A percentile compares a stretch with the other conserved stretches of the same genome.
phyloP scores from a whole-genome alignment of 30 jellyfish, hydroid and myxozoan genomes.

The Pseudorhiza aurosa region DNA sequence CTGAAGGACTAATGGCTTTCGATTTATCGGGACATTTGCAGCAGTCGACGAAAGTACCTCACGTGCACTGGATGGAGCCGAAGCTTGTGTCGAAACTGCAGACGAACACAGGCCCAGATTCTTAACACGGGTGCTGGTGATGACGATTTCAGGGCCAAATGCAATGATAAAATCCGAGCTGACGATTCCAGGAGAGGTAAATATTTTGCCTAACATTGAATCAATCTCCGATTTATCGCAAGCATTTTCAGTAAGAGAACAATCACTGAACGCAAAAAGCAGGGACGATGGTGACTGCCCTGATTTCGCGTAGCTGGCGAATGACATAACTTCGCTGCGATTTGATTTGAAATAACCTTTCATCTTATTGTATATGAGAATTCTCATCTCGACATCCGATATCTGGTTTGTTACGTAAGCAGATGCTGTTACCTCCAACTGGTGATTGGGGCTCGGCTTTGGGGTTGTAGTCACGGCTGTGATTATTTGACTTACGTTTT shows the following conservation, averaged over 20 bases:
- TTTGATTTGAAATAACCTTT: slow-evolving; percentile 33
- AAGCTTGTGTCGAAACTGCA: slow-evolving; percentile 3
- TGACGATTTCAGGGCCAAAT: slow-evolving; percentile 67
- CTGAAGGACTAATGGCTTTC: slow-evolving; percentile 46
- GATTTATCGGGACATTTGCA: slow-evolving; percentile 30
- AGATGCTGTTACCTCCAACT: slow-evolving; percentile 41
- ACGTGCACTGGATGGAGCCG: slow-evolving; percentile 6
- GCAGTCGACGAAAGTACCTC: slow-evolving; percentile 15
- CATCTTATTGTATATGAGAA: slow-evolving; percentile 27
- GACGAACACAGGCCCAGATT: slow-evolving; percentile 31
- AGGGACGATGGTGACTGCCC: slow-evolving; percentile 20
- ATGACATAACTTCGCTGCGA: slow-evolving; percentile 20
- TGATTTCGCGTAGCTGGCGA: slow-evolving; percentile 10
- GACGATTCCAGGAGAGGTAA: slow-evolving; percentile 38
- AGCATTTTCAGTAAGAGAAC: slow-evolving; percentile 33
- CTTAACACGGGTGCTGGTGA: slow-evolving; percentile 6
- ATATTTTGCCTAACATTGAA: slow-evolving; percentile 23
- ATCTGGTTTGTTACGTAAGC: slow-evolving; percentile 15
- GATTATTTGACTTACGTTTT: slow-evolving; percentile 25
- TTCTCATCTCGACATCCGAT: slow-evolving; percentile 41
- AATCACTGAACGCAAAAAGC: slow-evolving; percentile 35
- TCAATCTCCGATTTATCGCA: slow-evolving; percentile 39
- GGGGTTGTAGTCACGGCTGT: slow-evolving; percentile 15
- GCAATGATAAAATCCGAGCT: slow-evolving; percentile 63
- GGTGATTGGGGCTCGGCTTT: slow-evolving; percentile 47